Evolutionary conservation across 2,797 vertebrate species (phyloP), one percentile per base, ranked within the genome.

Genomic region (Epinephelus awoara): DNA sequence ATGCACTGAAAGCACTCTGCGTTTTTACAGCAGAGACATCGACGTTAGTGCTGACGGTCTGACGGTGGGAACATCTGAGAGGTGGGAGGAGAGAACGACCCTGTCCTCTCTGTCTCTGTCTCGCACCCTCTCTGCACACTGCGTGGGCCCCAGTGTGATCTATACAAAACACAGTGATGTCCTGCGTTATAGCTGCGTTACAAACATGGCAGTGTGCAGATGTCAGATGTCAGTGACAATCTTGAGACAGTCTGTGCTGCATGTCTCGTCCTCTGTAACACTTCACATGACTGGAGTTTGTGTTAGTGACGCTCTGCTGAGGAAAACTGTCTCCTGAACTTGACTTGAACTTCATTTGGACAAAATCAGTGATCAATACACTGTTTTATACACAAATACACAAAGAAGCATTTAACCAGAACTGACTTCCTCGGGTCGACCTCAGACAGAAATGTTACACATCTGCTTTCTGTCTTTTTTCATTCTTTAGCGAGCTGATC

Each of bases 31-130:
- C 66, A 7, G 47, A 67, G 57, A 21, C 3, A 1, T 46, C 2
- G 3, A 46, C 18, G 46, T 71, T 29, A 9, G 29, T 4, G 46
- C 27, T 34, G 23, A 11, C 8, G 61, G 65, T 64, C 3, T 3
- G n/a, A 44, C 46, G 10, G 6, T 34, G 29, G 65, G 72, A 72
- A 77, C 57, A 58, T 77, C 21, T 10, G 34, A 54, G 54, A 34
- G 51, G 64, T 70, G 56, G 40, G 44, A 76, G 56, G 74, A 61
- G 68, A 51, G 52, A 27, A 52, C 21, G 65, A 40, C 18, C 40
- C 40, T 11, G 40, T 42, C 40, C 40, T 42, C 11, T 34, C 29
- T 34, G 29, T 40, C 40, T 47, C 62, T 56, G 62, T 12, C 65
- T 18, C 21, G 13, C 40, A n/a, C 40, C 2, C 34, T 4, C 7